Evolutionary conservation across 2,797 vertebrate genomes (phyloP).

Genomic region (Synanceia verrucosa): DNA sequence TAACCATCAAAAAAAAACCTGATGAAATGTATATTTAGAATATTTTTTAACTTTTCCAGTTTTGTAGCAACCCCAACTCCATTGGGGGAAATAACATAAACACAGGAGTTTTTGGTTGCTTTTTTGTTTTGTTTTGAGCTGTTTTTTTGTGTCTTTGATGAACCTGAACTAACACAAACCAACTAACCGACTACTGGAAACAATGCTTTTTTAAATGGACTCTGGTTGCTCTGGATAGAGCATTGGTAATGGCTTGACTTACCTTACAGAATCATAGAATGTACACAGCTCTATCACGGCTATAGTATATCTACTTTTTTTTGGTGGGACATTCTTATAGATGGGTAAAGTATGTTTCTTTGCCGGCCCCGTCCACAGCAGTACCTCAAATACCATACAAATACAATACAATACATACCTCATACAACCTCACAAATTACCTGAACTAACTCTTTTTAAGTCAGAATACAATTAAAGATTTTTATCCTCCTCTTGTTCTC

Average conservation of each 20-base stretch:
- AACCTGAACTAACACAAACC: background rate
- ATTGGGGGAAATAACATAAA: fast-evolving
- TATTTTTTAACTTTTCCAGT: too few species aligned
- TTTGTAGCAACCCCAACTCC: too few species aligned
- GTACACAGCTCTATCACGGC: background rate
- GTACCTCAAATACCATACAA: too few species aligned
- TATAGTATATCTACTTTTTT: too few species aligned
- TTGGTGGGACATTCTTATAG: too few species aligned
- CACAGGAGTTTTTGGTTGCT: background rate
- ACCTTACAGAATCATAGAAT: background rate
- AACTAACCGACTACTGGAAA: background rate
- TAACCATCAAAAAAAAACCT: too few species aligned
- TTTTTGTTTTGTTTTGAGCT: too few species aligned
- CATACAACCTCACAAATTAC: background rate
- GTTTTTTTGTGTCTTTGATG: background rate
- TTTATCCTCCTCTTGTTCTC: background rate
- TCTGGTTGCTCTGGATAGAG: background rate
- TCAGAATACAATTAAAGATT: background rate
- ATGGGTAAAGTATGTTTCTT: too few species aligned
- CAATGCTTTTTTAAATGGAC: background rate
- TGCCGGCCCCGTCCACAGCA: too few species aligned
- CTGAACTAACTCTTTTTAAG: background rate
- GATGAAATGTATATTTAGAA: too few species aligned
- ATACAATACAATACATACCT: too few species aligned
- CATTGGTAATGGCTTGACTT: background rate